Evolutionary conservation across 2,888 invertebrate species (phyloP).

Genomic region (Oligia strigilis): DNA sequence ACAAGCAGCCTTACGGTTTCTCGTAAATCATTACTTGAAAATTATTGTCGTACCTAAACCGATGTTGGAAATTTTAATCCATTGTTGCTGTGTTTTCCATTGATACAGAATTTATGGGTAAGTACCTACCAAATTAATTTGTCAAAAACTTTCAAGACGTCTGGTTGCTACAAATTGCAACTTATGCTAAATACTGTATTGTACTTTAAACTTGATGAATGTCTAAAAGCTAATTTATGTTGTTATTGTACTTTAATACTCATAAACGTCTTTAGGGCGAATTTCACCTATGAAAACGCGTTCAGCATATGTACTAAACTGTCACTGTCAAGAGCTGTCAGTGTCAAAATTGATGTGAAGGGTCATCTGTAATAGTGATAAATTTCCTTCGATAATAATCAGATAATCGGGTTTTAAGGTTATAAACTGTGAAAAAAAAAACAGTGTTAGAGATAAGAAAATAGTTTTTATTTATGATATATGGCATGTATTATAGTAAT

Average conservation of each 20-base stretch:
- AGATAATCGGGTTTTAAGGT: no score
- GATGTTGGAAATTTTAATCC: conserved; percentile 8
- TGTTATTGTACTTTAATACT: background rate
- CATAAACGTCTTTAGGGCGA: background rate
- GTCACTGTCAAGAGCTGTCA: background rate
- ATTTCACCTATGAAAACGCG: background rate
- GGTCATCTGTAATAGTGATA: no score
- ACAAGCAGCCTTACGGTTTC: background rate
- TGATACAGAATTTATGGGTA: background rate
- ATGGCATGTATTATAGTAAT: no score
- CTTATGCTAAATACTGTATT: background rate
- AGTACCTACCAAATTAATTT: background rate
- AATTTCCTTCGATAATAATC: no score
- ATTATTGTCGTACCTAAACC: conserved; percentile 13
- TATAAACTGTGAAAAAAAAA: no score
- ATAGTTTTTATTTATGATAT: no score
- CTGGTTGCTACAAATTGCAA: background rate
- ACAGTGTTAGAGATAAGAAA: no score
- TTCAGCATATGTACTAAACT: background rate
- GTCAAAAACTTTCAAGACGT: background rate
- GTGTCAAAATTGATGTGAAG: no score
- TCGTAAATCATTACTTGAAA: conserved; percentile 32
- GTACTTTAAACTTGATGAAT: background rate
- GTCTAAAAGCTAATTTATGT: background rate
- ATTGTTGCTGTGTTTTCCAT: background rate